Base-by-base conservation (phyloP, 2,888 invertebrate species). In the Byasa hedistus region DNA sequence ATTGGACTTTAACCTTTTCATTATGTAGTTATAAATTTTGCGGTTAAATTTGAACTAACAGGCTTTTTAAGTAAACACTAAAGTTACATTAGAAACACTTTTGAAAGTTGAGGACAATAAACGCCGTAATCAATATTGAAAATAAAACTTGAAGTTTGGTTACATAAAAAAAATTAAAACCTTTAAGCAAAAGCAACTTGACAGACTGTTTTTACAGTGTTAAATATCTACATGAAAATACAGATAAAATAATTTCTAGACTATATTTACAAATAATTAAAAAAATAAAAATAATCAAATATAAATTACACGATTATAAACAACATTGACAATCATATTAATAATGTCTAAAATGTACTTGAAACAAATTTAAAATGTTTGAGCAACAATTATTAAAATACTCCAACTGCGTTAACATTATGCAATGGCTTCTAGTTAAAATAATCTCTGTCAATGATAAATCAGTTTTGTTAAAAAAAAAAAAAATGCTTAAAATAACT, bases 351-450 rank as follows among this genome's bases (percentile, higher is more conserved):
- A 36, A 22, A 21, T 36, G 21, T 39, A 17, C 22, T 39, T 4
- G n/a, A 57, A 27, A 56, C 27, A 56, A 27, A 57, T 57, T 0
- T 36, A 57, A 7, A 51, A 23, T 12, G n/a, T 57, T 62, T 62
- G 62, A 62, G 63, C 63, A 63, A 57, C 55, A 8, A 24, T 56
- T 48, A 56, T 23, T 61, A 36, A 21, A 56, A 39, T 23, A 61
- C 19, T 23, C 24, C 55, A 17, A 19, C 32, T 44, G 56, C 27
- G 62, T 56, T 57, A 63, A 63, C 63, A 57, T 21, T 32, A 56
- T 17, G 10, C 48, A 48, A 48, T 32, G 32, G 10, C 32, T 32
- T 8, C 1, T 10, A 32, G 10, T 48, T 48, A 48, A 48, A 48
- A 52, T 21, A 52, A 52, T 52, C 21, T 21, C 15, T 22, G 52